Base-by-base conservation (phyloP, 2,797 vertebrate species). In the Gobionotothen gibberifrons region DNA sequence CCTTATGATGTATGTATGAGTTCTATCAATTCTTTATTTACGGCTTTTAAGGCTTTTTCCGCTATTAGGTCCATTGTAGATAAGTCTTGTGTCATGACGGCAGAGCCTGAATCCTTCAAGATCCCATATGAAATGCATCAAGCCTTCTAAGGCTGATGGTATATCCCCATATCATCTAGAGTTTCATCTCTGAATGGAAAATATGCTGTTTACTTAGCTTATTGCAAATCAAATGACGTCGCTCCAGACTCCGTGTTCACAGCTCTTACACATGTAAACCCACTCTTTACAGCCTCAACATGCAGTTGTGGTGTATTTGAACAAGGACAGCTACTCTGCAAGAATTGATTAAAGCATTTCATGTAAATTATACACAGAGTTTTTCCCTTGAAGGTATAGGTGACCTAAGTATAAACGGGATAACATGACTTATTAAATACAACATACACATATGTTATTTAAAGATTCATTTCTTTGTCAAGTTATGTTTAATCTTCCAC, bases 11-110 rank as follows among this genome's bases (percentile, higher is more conserved):
- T 51, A 36, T 57, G 21, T 61, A 46, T 42, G 21, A 40, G 53
- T 32, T 87, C 62, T 91, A 86, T 81, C 75, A 67, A 79, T 60
- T 73, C 82, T 92, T 90, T 92, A 84, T 91, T 58, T 22, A 8
- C 52, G 44, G 7, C 13, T 69, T 54, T 81, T 82, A 47, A 47
- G 39, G 64, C 51, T 2, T 13, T 78, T 79, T 81, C 71, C 73
- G 74, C 44, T 67, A 40, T 74, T 63, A 71, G 42, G 7, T 39
- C 63, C 39, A 22, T 14, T 70, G 32, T 62, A 21, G 40, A 58
- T 79, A 68, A 80, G 53, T 22, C 17, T 26, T 70, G 43, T 79
- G 54, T 76, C 43, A 29, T 49, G 32, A 36, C 32, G 32, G 8
- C 32, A 36, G 6, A 42, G 73, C 11, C 22, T n/a, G 32, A 79